A percentile compares a stretch with the other conserved stretches of the same genome.
Conservation (phyloP, 2,888 invertebrate species). For the Mayetiola destructor region DNA sequence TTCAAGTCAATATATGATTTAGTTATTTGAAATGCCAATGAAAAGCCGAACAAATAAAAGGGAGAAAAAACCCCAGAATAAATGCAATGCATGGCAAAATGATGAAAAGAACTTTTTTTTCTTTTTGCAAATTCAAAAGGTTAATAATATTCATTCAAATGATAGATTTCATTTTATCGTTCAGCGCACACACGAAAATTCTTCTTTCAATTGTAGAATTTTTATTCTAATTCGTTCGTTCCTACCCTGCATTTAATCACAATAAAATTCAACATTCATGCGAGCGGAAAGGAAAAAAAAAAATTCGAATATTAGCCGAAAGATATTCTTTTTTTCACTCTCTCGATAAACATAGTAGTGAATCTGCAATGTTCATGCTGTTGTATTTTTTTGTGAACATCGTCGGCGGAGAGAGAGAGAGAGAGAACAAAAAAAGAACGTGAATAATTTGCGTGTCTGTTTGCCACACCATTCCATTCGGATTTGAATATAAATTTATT, state of each 20-base stretch:
- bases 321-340: background rate
- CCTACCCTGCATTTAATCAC: background rate
- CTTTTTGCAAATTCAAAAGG: no score
- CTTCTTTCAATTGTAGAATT: background rate
- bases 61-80: no score
- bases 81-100: no score
- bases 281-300: no score
- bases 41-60: no score
- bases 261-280: no score
- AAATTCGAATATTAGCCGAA: no score
- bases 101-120: no score
- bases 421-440: background rate
- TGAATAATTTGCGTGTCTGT: constrained; percentile 6
- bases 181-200: background rate
- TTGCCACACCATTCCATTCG: constrained; percentile 4
- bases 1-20: no score
- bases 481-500: constrained; percentile 10
- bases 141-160: no score
- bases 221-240: background rate
- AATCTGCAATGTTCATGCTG: background rate
- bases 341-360: background rate
- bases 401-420: background rate
- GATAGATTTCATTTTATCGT: constrained; percentile 2
- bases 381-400: background rate
- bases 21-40: no score